Base-by-base conservation (phyloP, 2,113 vertebrate species). In the Phalacrocorax pelagicus region DNA sequence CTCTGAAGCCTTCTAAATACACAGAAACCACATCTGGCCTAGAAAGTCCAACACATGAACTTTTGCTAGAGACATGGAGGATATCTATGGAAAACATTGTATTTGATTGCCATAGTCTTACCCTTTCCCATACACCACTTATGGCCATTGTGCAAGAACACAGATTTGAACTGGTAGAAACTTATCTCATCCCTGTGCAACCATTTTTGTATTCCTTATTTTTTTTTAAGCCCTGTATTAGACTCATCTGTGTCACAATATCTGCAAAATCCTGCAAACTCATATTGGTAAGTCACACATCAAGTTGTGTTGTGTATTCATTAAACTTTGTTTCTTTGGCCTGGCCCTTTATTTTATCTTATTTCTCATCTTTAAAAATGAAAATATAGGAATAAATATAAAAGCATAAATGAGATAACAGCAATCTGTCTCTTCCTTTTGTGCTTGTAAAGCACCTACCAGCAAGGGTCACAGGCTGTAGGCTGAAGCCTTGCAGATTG, bases 211-310 rank as follows among this genome's bases (percentile, higher is more conserved):
- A 26, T 54, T 62, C 15, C 29, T 52, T 42, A 32, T 4, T 2
- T 4, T 23, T 54, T 70, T 66, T 67, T 10, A 55, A 84, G 47
- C 12, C 3, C 1, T 1, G 3, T 34, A 6, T 61, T 66, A 86
- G n/a, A 47, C 52, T 59, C 3, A 49, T 11, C 10, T 54, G 11
- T 61, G 13, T 24, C 11, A 67, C 1, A 0, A 6, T 72, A 49
- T 30, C 2, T 44, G 7, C 27, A 44, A 72, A 78, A 67, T 72
- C 40, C 21, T 57, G 4, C 10, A 73, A 40, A 34, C 2, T 22
- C 21, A 22, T 18, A 34, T 21, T n/a, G 23, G 5, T 10, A 74
- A 49, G 4, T 27, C 16, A 72, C 11, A 49, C 0, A 0, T 6
- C 2, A 83, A 63, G 46, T 13, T 36, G 4, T 16, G 27, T 24